Percentiles rank a stretch among this genome's conserved stretches.
phyloP scores from a whole-genome alignment of 2,888 invertebrate genomes.

The Nebria salina region DNA sequence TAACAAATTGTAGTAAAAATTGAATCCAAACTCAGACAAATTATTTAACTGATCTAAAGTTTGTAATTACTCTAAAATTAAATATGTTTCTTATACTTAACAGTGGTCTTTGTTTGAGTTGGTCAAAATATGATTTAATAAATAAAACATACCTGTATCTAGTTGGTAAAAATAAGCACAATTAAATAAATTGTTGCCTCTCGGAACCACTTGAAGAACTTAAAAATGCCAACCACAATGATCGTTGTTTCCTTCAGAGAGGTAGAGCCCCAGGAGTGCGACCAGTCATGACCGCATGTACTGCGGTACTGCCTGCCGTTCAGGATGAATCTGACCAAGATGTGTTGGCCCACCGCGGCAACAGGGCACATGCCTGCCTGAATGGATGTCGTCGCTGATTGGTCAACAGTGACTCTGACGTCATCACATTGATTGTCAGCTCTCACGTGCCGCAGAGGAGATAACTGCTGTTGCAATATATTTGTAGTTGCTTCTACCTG shows the following conservation, averaged over 20 bases:
- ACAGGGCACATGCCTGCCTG: constrained; percentile 66
- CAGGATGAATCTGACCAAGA: constrained; percentile 59
- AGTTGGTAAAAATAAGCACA: background rate
- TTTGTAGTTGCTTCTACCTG: constrained; percentile 16
- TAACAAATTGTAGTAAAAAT: too few species aligned
- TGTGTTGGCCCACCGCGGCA: constrained; percentile 50
- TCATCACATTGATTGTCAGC: constrained; percentile 77
- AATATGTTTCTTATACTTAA: too few species aligned
- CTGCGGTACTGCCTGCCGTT: constrained; percentile 62
- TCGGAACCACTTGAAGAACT: background rate
- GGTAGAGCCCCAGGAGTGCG: constrained; percentile 5
- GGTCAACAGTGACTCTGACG: constrained; percentile 71
- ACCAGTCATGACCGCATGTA: constrained; percentile 59
- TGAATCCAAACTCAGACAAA: too few species aligned
- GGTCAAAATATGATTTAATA: too few species aligned
- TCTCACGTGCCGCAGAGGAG: constrained; percentile 64
- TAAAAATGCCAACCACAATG: background rate
- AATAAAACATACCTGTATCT: background rate
- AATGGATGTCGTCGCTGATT: constrained; percentile 74
- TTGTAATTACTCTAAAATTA: too few species aligned
- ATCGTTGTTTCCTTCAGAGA: background rate
- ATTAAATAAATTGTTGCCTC: background rate
- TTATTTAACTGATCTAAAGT: too few species aligned
- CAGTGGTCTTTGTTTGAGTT: too few species aligned
- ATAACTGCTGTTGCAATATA: constrained; percentile 38